Conservation (phyloP, 2,113 vertebrate genomes). For the Indicator maculatus region DNA sequence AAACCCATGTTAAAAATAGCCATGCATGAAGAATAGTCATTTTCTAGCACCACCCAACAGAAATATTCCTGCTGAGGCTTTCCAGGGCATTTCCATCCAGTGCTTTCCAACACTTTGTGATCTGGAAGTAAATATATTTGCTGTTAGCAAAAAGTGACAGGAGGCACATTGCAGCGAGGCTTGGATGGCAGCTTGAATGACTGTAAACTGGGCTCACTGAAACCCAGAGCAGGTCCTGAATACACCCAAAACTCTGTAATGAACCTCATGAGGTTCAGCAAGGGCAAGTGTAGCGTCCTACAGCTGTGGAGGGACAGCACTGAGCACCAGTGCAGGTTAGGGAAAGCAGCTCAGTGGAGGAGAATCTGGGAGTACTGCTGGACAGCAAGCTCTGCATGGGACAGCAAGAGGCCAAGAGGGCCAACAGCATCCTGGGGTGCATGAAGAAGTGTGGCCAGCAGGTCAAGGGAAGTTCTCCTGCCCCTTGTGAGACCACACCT, state of each 20-base stretch:
- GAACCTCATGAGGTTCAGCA: no score
- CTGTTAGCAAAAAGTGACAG: background rate
- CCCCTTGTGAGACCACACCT: no score
- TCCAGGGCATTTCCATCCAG: background rate
- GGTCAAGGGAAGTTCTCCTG: no score
- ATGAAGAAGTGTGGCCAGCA: no score
- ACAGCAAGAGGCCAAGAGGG: no score
- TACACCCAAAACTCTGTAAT: background rate
- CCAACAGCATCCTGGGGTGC: no score
- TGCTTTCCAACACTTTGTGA: background rate
- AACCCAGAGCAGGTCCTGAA: background rate
- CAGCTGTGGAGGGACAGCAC: no score
- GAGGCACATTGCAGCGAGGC: background rate
- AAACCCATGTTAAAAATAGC: background rate
- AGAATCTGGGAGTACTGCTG: no score
- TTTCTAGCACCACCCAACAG: background rate
- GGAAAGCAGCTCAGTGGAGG: no score
- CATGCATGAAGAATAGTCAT: background rate
- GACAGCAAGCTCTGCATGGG: no score
- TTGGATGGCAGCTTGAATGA: background rate
- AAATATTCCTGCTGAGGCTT: background rate
- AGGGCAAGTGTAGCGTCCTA: no score
- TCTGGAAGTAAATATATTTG: background rate
- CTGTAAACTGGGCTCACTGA: background rate
- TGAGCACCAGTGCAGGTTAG: no score